Percentiles rank a stretch among this genome's conserved stretches.
Conservation (phyloP, 2,113 vertebrate species). For the Engystomops pustulosus region DNA sequence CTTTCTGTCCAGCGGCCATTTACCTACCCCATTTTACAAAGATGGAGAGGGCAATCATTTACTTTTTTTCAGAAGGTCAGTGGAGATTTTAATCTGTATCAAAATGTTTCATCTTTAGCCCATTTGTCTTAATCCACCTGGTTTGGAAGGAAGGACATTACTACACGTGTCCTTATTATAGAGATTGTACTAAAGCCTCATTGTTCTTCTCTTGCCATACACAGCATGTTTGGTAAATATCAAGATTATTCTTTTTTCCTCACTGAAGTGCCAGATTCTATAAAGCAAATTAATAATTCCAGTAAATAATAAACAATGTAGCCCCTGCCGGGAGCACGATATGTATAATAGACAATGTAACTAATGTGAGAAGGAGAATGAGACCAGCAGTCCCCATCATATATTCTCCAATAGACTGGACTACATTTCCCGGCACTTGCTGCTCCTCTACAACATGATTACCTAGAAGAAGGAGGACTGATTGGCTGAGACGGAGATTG, state of each 20-base stretch:
- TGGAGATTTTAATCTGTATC: slow-evolving; percentile 54
- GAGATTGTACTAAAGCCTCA: background rate
- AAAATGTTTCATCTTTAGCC: slow-evolving; percentile 45
- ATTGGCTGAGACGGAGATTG: no score
- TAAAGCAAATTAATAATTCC: background rate
- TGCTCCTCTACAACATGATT: no score
- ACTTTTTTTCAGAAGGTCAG: slow-evolving; percentile 48
- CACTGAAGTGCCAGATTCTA: background rate
- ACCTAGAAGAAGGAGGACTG: no score
- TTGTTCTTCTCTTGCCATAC: background rate
- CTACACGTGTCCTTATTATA: slow-evolving; percentile 6
- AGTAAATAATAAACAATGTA: no score
- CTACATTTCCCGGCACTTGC: no score
- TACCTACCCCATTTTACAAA: slow-evolving; percentile 51
- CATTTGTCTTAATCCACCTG: slow-evolving; percentile 38
- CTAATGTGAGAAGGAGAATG: no score
- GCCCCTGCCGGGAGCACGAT: no score
- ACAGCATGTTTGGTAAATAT: background rate
- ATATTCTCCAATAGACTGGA: no score
- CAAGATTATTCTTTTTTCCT: background rate
- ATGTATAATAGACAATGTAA: no score
- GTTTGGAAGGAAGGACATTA: slow-evolving; percentile 37
- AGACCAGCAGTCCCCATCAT: no score
- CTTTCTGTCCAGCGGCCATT: slow-evolving; percentile 51
- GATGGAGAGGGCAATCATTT: slow-evolving; percentile 48